Evolutionary conservation across 1,140 invertebrate genomes (phyloP).

Genomic region (Gryllus bimaculatus): DNA sequence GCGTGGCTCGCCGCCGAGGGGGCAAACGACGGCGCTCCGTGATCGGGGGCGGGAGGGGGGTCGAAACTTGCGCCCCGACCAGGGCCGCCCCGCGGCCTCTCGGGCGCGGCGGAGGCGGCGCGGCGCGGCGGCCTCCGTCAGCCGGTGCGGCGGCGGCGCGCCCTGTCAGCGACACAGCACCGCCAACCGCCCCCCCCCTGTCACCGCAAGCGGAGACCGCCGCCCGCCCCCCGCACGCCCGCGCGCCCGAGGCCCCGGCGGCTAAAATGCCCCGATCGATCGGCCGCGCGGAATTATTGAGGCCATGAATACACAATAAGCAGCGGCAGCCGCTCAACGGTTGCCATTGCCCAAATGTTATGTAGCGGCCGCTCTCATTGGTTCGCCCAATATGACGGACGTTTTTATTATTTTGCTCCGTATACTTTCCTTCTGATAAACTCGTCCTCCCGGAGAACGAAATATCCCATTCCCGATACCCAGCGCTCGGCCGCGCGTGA

Average conservation of each 20-base stretch:
- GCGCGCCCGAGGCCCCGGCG: too few relatives aligned
- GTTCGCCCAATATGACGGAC: not conserved
- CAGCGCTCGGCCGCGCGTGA: not conserved
- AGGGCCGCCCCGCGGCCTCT: not conserved
- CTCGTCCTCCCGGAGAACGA: not conserved
- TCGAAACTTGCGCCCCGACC: not conserved
- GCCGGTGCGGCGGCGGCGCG: too few relatives aligned
- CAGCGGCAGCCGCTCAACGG: not conserved
- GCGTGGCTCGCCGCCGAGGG: too few relatives aligned
- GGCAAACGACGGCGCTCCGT: too few relatives aligned
- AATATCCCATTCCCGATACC: not conserved
- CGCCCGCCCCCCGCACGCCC: too few relatives aligned
- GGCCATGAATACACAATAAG: not conserved
- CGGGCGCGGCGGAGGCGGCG: too few relatives aligned
- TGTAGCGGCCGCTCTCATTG: not conserved
- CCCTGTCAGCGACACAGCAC: not conserved
- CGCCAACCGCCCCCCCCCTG: not conserved
- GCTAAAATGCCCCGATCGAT: not conserved
- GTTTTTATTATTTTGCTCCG: constrained; percentile 5
- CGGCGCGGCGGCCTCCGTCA: not conserved
- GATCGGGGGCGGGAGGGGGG: not conserved
- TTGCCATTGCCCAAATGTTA: not conserved
- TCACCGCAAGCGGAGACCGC: not conserved
- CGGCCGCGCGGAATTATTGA: not conserved
- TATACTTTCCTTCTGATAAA: constrained; percentile 5